Conservation (phyloP, 2,888 invertebrate genomes). For the Lysandra bellargus region DNA sequence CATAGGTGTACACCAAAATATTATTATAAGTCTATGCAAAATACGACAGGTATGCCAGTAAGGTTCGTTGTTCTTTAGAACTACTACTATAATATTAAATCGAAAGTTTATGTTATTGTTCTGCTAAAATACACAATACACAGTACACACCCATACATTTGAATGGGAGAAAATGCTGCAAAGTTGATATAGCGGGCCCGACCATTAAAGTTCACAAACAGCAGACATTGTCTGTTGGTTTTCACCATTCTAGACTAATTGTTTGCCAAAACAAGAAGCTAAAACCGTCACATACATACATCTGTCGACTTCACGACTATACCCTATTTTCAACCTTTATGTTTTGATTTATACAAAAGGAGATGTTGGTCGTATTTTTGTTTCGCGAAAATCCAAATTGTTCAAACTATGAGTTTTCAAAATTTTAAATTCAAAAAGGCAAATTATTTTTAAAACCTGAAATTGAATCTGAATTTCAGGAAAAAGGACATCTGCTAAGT, state of each 20-base stretch:
- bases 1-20: no score
- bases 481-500: no score
- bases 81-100: neutral
- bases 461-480: no score
- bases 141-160: constrained; percentile 10
- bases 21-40: no score
- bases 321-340: neutral
- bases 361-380: no score
- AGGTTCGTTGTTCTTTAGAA: neutral
- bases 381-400: no score
- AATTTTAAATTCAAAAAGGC: no score
- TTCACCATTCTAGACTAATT: constrained; percentile 19
- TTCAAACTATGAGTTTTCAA: no score
- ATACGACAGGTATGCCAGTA: no score
- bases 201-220: constrained; percentile 23
- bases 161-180: constrained; percentile 1
- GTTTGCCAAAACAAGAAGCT: constrained; percentile 22
- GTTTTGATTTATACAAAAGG: no score
- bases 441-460: no score
- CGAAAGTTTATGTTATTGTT: neutral
- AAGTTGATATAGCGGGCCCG: neutral
- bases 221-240: constrained; percentile 26
- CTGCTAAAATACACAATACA: neutral
- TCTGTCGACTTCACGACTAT: neutral
- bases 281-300: neutral